Base-by-base conservation (phyloP, 2,797 vertebrate genomes). In the Anguilla megastoma region DNA sequence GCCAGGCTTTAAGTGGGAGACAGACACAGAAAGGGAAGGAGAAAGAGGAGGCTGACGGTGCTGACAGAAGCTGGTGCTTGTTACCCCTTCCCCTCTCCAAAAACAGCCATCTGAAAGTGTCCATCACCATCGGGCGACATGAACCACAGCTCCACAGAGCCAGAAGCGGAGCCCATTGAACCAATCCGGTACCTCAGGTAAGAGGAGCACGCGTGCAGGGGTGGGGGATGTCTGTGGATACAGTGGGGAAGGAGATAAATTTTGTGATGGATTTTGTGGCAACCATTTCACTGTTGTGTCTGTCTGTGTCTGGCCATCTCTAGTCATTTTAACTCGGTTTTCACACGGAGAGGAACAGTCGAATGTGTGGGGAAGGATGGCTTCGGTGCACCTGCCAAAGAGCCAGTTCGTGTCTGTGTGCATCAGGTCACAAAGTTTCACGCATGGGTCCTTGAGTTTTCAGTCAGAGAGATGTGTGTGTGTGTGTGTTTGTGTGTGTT, bases 61-160 rank as follows among this genome's bases (percentile, higher is more conserved):
- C 89, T 89, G 85, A 90, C 69, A 86, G 90, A 91, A 90, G 91
- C 87, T 48, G 76, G 54, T 91, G 84, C 90, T 90, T 90, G 92
- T 93, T 89, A 87, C 90, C 90, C 88, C n/a, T 89, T 91, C 86
- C 58, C 74, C 86, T 48, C n/a, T 45, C 87, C 5, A 36, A 56
- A 85, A 30, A 27, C 79, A 45, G 27, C 41, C 27, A 21, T 89
- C 87, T 24, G 48, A 92, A 87, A 90, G 87, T 87, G 88, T 58
- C 88, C 86, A 88, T 90, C 48, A 84, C 90, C 91, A 91, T 94
- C 92, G 91, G 93, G 94, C 93, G 95, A 95, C 92, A 97, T 96
- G 96, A 97, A 96, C 93, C 95, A 96, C 93, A 96, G 95, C 95
- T 94, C 95, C 88, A 94, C 93, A 45, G 95, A 96, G 86, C 95